Evolutionary conservation across 2,113 vertebrate species (phyloP).

Genomic region (Uropsilus gracilis): DNA sequence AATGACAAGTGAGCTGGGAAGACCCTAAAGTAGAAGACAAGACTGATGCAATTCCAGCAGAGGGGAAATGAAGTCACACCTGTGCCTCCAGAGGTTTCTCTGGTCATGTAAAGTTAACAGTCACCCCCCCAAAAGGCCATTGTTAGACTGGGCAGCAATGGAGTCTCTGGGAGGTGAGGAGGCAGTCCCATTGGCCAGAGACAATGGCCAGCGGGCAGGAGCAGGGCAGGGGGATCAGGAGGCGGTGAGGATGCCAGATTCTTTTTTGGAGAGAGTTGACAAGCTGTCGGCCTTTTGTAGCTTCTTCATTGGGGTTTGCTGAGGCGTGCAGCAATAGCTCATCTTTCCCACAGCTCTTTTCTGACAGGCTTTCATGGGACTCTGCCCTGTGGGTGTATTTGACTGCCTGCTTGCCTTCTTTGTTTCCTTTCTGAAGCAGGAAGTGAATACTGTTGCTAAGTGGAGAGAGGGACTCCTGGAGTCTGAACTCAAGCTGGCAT

Average conservation of each 20-base stretch:
- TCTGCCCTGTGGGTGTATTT: slow-evolving; percentile 44
- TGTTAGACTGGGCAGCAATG: background rate
- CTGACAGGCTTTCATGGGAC: background rate
- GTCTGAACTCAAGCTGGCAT: background rate
- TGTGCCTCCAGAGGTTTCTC: background rate
- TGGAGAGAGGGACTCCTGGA: background rate
- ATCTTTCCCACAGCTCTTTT: slow-evolving; percentile 38
- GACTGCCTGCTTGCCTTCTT: background rate
- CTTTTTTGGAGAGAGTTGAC: background rate
- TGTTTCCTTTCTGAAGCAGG: background rate
- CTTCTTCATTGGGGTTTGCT: background rate
- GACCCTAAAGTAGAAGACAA: background rate
- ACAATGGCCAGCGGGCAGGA: background rate
- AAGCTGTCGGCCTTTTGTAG: background rate
- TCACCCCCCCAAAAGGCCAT: background rate
- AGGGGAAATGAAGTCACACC: background rate
- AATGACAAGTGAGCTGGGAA: background rate
- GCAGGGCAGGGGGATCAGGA: background rate
- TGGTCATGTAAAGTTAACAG: background rate
- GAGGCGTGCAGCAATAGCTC: background rate
- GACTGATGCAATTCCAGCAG: background rate
- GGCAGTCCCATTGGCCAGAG: background rate
- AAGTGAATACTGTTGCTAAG: slow-evolving; percentile 27
- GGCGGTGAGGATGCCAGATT: background rate
- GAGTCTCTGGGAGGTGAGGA: background rate